These are phyloP conservation scores for Acanthurus lineatus DNA, from an alignment of 2,797 vertebrate species.

Conservation along the genomic window DNA sequence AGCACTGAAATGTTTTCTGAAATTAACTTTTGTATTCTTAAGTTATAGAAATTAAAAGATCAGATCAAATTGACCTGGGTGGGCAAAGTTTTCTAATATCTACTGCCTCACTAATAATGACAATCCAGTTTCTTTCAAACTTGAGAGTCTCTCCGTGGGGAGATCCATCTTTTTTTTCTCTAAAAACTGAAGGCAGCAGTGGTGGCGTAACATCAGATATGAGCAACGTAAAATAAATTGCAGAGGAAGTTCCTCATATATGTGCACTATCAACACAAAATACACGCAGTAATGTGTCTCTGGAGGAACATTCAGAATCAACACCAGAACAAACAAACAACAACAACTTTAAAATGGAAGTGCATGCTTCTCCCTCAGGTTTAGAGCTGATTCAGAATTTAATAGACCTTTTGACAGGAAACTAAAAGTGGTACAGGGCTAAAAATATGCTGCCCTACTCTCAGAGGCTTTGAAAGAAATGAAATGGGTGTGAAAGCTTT, in stretches of 20 bases:
- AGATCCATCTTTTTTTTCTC: neutral
- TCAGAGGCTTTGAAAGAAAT: conserved; percentile 70
- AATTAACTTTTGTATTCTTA: neutral
- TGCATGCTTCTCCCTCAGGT: neutral
- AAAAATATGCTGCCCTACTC: conserved; percentile 61
- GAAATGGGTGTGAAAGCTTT: conserved; percentile 69
- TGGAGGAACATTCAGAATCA: conserved; percentile 22
- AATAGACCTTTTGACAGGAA: conserved; percentile 51
- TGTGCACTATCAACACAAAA: neutral
- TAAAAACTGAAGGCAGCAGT: neutral
- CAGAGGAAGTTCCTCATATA: neutral
- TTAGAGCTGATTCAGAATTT: conserved; percentile 46
- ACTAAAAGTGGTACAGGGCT: conserved; percentile 49
- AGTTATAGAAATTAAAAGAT: neutral
- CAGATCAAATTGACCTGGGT: neutral
- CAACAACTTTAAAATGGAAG: conserved; percentile 10
- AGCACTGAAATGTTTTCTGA: neutral
- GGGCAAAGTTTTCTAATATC: neutral
- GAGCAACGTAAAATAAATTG: neutral
- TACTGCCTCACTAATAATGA: neutral
- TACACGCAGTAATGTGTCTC: neutral
- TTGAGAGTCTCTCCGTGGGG: neutral
- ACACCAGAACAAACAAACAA: conserved; percentile 19
- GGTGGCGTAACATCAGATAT: neutral
- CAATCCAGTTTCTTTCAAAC: conserved; percentile 13